These are phyloP conservation scores for Chirona hameri DNA, from an alignment of 2,888 invertebrate genomes.

Conservation along the genomic window DNA sequence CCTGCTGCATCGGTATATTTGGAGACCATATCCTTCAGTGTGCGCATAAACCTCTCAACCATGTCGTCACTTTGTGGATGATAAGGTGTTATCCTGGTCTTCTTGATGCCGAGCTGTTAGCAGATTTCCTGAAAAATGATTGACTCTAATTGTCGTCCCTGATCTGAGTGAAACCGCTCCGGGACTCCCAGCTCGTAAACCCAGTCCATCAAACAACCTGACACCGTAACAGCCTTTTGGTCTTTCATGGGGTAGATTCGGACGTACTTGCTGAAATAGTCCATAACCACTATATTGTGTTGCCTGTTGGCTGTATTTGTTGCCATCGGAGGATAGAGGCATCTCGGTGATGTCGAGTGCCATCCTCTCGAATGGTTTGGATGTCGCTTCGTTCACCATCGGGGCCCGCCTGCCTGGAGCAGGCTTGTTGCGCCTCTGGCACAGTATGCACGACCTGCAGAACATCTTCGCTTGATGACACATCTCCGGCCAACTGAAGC, in stretches of 20 bases:
- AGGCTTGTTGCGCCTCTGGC: not conserved
- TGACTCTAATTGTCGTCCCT: not conserved
- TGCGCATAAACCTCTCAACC: not conserved
- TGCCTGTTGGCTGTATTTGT: not conserved
- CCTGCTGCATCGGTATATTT: not conserved
- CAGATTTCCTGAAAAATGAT: not conserved
- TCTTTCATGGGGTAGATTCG: not conserved
- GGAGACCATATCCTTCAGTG: not conserved
- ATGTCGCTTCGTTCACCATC: not conserved
- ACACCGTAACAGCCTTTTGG: not conserved
- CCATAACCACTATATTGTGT: not conserved
- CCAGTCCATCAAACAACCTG: not conserved
- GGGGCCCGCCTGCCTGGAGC: not conserved
- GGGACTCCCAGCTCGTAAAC: not conserved
- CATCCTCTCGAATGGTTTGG: not conserved
- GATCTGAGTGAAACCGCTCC: not conserved
- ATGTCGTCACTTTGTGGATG: not conserved
- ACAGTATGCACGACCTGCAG: not conserved
- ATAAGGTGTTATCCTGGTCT: not conserved
- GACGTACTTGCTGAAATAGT: not conserved
- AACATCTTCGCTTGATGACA: not conserved
- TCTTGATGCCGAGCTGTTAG: not conserved
- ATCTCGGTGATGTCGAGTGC: not conserved
- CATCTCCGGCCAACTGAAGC: not conserved
- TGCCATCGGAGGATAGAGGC: not conserved